Evolutionary conservation across 1,140 invertebrate species (phyloP).

Genomic region (Zaprionus davidi): DNA sequence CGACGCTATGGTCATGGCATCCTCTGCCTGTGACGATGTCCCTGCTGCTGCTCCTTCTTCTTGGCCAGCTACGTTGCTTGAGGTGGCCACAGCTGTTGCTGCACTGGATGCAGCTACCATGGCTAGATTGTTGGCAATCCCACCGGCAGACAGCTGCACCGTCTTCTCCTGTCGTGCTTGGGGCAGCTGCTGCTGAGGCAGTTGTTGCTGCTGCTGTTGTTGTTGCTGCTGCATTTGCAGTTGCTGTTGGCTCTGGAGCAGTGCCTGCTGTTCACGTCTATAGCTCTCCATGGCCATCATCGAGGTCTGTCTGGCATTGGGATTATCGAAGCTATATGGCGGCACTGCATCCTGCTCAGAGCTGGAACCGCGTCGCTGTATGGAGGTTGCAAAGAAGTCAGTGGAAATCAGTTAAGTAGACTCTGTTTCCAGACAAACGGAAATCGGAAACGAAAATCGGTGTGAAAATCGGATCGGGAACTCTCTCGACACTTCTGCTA

Average conservation of each 20-base stretch:
- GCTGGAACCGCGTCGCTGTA: slow-evolving; percentile 74
- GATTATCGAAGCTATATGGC: slow-evolving; percentile 81
- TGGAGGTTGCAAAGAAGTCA: slow-evolving; percentile 25
- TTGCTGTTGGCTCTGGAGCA: slow-evolving; percentile 52
- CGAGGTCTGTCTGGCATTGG: slow-evolving; percentile 79
- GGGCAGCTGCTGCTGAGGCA: slow-evolving; percentile 26
- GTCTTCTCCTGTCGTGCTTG: slow-evolving; percentile 8
- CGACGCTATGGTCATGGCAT: slow-evolving; percentile 57
- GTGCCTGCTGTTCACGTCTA: slow-evolving; percentile 70
- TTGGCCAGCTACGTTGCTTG: slow-evolving; percentile 34
- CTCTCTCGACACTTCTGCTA: background rate
- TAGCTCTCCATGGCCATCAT: slow-evolving; percentile 84
- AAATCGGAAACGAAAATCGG: background rate
- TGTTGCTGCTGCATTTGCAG: slow-evolving; percentile 30
- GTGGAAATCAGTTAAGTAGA: background rate
- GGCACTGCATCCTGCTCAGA: slow-evolving; percentile 81
- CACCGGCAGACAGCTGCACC: slow-evolving; percentile 27
- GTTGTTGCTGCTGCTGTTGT: slow-evolving; percentile 33
- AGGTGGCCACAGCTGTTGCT: slow-evolving; percentile 60
- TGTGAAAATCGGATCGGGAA: background rate
- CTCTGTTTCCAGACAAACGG: background rate
- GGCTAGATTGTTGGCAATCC: slow-evolving; percentile 61
- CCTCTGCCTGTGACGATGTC: slow-evolving; percentile 40
- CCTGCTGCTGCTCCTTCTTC: slow-evolving; percentile 40
- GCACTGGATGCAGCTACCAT: slow-evolving; percentile 69